These are phyloP conservation scores for Cyprinodon variegatus DNA, from an alignment of 2,113 vertebrate species.

Conservation along the genomic window DNA sequence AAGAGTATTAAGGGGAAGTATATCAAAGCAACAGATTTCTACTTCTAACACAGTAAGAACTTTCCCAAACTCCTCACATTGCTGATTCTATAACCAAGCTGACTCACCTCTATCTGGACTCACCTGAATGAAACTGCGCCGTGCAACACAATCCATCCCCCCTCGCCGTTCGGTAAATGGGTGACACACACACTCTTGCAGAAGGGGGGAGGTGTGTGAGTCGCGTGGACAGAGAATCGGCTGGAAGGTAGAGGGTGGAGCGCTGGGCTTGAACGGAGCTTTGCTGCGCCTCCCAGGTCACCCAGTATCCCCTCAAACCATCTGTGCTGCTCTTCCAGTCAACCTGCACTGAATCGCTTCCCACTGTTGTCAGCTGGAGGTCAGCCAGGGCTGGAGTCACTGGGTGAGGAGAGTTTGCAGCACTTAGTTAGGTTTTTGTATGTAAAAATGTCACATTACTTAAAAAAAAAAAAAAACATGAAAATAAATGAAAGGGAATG, in stretches of 20 bases:
- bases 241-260: slow-evolving; percentile 73
- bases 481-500: not conserved
- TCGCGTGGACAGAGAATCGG: slow-evolving; percentile 78
- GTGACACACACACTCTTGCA: slow-evolving; percentile 83
- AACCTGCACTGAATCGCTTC: slow-evolving; percentile 80
- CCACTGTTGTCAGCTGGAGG: slow-evolving; percentile 78
- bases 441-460: not conserved
- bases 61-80: not conserved
- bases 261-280: slow-evolving; percentile 28
- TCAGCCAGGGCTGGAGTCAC: slow-evolving; percentile 76
- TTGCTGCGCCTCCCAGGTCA: slow-evolving; percentile 81
- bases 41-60: no score
- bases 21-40: no score
- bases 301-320: slow-evolving; percentile 82
- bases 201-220: slow-evolving; percentile 74
- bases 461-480: not conserved
- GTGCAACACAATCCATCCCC: slow-evolving; percentile 83
- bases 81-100: not conserved
- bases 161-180: slow-evolving; percentile 77
- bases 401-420: slow-evolving; percentile 40
- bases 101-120: slow-evolving; percentile 10
- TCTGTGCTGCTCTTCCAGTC: slow-evolving; percentile 79
- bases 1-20: no score
- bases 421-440: slow-evolving; percentile 3
- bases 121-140: slow-evolving; percentile 78